Evolutionary conservation across 2,797 vertebrate genomes (phyloP), one percentile per base, ranked within the genome.

Genomic region (Myotis planiceps): DNA sequence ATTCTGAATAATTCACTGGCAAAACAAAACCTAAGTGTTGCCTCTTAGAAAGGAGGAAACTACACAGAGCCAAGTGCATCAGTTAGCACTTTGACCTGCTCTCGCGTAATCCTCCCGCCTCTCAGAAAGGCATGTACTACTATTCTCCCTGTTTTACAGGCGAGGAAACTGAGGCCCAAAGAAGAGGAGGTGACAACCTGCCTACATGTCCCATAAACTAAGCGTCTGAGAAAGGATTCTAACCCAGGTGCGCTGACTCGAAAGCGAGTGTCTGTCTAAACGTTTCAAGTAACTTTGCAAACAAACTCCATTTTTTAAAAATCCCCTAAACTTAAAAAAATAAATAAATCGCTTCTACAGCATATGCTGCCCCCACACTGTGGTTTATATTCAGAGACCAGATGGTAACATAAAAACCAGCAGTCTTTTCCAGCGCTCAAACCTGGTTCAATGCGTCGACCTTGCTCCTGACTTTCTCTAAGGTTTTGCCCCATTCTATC

Each of bases 301-400:
- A 92, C 39, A 95, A 96, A 63, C 45, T 82, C 76, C 71, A 81
- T 76, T 66, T 95, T 96, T 89, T 27, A 95, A 45, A 85, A 45
- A 85, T 85, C 66, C 95, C 25, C n/a, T 74, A 93, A 79, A 45
- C 23, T 60, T 76, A 42, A 72, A 93, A 87, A 92, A 76, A 2
- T 7, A 81, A 13, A 27, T 53, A 69, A 79, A 90, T 78, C 21
- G 1, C 66, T 92, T 90, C 32, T 29, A 47, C 3, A 96, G 84
- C 85, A 96, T 89, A 92, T 82, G 94, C 76, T 85, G 72, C 85
- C 47, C 39, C 29, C 66, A 71, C 84, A 53, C 34, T 76, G 29
- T 87, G 95, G 76, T 95, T 96, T 92, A 84, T 82, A 88, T 78
- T 85, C 96, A 92, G 78, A 92, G 65, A 82, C 51, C 90, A 96